phyloP scores from a whole-genome alignment of 2,113 vertebrate genomes.

The Pangasianodon hypophthalmus region DNA sequence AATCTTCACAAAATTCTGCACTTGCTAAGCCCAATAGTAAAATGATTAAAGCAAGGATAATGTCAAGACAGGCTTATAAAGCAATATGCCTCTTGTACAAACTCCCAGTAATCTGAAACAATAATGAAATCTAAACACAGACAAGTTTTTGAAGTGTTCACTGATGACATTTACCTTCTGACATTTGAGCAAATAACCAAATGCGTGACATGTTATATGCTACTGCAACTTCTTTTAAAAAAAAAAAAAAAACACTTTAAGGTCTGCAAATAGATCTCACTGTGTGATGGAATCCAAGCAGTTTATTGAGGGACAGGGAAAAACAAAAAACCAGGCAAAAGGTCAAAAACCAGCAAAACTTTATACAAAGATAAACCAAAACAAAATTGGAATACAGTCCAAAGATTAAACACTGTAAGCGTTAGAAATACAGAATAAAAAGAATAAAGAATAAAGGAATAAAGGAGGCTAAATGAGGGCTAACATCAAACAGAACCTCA shows the following conservation, averaged over 20 bases:
- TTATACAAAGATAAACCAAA: not conserved
- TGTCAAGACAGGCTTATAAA: not conserved
- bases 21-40: not conserved
- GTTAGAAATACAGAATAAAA: not conserved
- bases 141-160: not conserved
- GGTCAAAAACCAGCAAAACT: not conserved
- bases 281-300: not conserved
- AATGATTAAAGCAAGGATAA: not conserved
- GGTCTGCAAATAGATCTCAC: not conserved
- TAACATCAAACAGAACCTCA: too few species aligned
- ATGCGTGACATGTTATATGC: not conserved
- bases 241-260: not conserved
- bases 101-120: constrained; percentile 1
- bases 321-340: not conserved
- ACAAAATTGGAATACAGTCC: not conserved
- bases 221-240: not conserved
- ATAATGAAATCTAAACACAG: not conserved
- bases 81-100: not conserved
- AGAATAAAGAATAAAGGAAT: too few species aligned
- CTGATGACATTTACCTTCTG: not conserved
- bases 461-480: too few species aligned
- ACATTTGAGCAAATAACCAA: not conserved
- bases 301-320: not conserved
- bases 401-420: not conserved
- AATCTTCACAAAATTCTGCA: not conserved